phyloP scores from a whole-genome alignment of 2,797 vertebrate species.

The Anabacerthia variegaticeps region DNA sequence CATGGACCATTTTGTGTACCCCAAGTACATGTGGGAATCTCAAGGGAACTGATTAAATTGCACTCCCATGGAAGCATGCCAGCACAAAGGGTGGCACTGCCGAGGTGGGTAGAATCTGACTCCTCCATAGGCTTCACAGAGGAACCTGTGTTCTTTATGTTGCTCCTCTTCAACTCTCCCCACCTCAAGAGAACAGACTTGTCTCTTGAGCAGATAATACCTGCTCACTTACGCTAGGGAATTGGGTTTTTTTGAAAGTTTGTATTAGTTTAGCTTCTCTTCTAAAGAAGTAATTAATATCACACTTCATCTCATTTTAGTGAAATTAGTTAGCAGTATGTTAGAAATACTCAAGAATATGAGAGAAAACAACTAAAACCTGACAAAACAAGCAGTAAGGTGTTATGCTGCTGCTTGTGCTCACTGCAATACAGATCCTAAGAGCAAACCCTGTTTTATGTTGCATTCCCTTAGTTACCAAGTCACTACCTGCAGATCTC shows the following conservation, averaged over 20 bases:
- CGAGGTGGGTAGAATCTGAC: background rate
- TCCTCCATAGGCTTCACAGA: background rate
- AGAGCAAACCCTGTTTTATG: background rate
- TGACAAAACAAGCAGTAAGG: background rate
- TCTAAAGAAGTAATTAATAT: background rate
- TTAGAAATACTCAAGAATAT: background rate
- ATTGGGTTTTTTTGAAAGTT: background rate
- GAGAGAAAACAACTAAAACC: background rate
- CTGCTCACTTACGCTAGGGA: background rate
- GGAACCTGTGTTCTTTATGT: background rate
- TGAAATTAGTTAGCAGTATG: background rate
- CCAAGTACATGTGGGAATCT: background rate
- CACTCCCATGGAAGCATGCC: accelerated
- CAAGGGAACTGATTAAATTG: background rate
- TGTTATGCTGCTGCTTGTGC: background rate
- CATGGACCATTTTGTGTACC: background rate
- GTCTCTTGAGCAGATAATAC: background rate
- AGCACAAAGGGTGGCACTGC: background rate
- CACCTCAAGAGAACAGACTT: background rate
- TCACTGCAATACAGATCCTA: background rate
- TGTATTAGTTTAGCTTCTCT: background rate
- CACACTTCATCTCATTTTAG: background rate
- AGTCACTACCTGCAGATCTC: background rate
- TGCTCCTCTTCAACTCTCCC: background rate
- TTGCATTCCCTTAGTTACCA: background rate